Evolutionary conservation across 2,113 vertebrate species (phyloP).

Genomic region (Tyrannus savana): DNA sequence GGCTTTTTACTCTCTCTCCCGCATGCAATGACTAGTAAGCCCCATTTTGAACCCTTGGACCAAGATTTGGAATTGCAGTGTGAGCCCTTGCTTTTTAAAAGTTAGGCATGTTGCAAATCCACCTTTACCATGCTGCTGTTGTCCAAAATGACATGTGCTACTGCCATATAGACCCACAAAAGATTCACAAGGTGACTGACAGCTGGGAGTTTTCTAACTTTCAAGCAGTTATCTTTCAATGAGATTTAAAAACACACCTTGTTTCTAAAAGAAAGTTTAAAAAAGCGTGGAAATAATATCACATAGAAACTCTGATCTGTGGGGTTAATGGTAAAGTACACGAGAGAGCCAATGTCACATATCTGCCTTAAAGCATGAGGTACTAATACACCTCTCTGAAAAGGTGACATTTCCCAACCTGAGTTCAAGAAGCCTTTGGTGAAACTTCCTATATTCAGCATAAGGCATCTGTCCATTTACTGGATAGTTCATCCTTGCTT

Average conservation of each 20-base stretch:
- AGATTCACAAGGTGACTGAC: neutral
- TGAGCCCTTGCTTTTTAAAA: neutral
- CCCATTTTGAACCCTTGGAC: neutral
- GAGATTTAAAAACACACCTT: neutral
- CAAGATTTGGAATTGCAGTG: neutral
- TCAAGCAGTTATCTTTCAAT: neutral
- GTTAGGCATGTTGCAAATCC: neutral
- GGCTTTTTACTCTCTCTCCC: neutral
- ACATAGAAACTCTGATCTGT: neutral
- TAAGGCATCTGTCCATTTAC: neutral
- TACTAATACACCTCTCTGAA: neutral
- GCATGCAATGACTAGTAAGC: neutral
- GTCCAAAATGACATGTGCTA: neutral
- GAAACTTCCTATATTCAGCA: accelerated
- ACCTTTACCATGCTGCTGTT: neutral
- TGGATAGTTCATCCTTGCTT: neutral
- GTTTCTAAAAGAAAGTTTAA: neutral
- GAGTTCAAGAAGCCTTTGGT: neutral
- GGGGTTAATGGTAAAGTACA: accelerated
- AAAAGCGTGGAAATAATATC: neutral
- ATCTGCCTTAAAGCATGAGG: neutral
- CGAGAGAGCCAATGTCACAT: neutral
- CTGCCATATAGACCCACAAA: neutral
- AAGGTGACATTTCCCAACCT: neutral
- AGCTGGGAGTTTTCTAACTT: neutral